These are phyloP conservation scores for Clarias platycephalus DNA, from an alignment of 2,797 vertebrate species.

Conservation along the genomic window DNA sequence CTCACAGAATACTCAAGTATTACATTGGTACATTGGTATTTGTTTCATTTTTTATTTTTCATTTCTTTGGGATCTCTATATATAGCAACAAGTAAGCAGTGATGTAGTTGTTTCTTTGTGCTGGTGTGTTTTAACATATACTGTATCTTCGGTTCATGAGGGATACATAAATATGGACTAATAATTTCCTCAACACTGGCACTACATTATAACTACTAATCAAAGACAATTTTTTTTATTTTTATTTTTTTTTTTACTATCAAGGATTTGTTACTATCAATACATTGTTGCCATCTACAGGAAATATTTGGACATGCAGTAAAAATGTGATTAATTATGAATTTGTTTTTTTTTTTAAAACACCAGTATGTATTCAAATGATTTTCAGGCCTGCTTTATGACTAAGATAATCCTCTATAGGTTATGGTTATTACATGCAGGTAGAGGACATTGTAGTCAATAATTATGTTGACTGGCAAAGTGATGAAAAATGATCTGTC, in stretches of 20 bases:
- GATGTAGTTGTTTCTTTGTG: not conserved
- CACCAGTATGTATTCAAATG: not conserved
- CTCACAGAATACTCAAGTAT: not conserved
- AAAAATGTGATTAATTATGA: not conserved
- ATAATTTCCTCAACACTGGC: not conserved
- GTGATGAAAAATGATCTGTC: not conserved
- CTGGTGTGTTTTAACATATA: not conserved
- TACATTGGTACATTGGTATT: not conserved
- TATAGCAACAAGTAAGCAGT: not conserved
- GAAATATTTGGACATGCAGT: not conserved
- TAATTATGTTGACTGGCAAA: not conserved
- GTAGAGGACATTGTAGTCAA: not conserved
- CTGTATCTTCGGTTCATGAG: not conserved
- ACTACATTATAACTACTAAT: not conserved
- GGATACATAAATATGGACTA: not conserved
- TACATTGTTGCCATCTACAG: slow-evolving; percentile 9
- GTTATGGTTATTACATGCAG: not conserved
- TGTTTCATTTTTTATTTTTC: not conserved
- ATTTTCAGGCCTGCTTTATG: not conserved
- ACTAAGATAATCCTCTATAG: too few species aligned
- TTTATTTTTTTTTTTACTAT: too few species aligned
- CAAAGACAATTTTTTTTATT: not conserved
- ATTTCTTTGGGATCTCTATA: not conserved
- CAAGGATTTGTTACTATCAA: not conserved
- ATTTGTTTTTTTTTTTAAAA: not conserved